Percentiles rank a stretch among this genome's conserved stretches.
phyloP scores from a whole-genome alignment of 2,797 vertebrate species.

The Halcyon leucocephala region DNA sequence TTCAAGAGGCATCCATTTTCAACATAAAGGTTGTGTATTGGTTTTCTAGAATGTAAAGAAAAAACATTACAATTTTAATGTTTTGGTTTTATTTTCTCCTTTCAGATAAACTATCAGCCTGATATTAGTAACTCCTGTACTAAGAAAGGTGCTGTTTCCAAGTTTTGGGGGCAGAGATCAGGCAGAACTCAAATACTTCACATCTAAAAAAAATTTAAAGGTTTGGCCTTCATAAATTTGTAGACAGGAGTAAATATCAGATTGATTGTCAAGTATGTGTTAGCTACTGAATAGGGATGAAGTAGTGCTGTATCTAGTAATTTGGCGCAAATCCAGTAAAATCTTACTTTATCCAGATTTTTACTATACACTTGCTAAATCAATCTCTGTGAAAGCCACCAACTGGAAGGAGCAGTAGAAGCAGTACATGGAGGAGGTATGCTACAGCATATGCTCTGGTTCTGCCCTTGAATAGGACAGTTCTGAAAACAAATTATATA shows the following conservation, averaged over 20 bases:
- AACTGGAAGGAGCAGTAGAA: conserved; percentile 48
- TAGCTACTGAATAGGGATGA: background rate
- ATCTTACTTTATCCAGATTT: conserved; percentile 65
- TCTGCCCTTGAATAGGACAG: conserved; percentile 72
- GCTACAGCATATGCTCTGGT: conserved; percentile 66
- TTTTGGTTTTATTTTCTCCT: background rate
- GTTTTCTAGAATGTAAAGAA: background rate
- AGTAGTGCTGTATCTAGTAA: background rate
- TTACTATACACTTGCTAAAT: conserved; percentile 67
- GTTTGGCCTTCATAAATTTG: background rate
- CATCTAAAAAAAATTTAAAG: background rate
- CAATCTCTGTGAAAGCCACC: conserved; percentile 62
- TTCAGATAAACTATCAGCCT: background rate
- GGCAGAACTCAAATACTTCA: background rate
- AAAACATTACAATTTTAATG: background rate
- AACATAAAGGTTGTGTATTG: background rate
- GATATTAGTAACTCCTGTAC: background rate
- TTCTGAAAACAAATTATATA: conserved; percentile 73
- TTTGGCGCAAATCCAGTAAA: conserved; percentile 50
- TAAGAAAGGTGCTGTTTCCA: background rate
- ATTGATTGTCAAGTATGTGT: background rate
- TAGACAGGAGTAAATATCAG: background rate
- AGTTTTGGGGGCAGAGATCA: background rate
- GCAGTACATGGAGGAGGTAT: conserved; percentile 48
- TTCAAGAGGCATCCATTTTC: background rate